These are phyloP conservation scores for Oceanites oceanicus DNA, from an alignment of 2,113 vertebrate genomes.

Conservation along the genomic window DNA sequence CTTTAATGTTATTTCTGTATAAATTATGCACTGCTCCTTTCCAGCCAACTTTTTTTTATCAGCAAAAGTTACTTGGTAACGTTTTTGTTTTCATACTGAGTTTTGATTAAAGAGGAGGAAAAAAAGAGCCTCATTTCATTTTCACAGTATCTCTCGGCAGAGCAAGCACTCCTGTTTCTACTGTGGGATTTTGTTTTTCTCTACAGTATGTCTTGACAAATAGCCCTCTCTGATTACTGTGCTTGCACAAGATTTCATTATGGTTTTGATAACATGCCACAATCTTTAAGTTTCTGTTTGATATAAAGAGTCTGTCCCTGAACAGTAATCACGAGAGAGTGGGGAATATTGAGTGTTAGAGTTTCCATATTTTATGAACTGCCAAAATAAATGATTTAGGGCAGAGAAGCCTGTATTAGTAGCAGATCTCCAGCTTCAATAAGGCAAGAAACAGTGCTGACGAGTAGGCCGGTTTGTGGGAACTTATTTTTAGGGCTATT, in stretches of 20 bases:
- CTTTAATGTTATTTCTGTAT: conserved; percentile 55
- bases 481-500: conserved; percentile 46
- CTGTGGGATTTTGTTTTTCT: conserved; percentile 70
- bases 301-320: conserved; percentile 64
- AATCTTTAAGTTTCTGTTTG: conserved; percentile 65
- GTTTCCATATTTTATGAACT: conserved; percentile 69
- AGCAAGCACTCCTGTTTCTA: conserved; percentile 57
- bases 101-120: conserved; percentile 60
- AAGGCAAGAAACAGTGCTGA: conserved; percentile 42
- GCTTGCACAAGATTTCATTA: conserved; percentile 68
- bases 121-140: conserved; percentile 51
- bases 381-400: conserved; percentile 70
- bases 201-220: conserved; percentile 66
- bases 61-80: conserved; percentile 49
- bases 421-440: conserved; percentile 63
- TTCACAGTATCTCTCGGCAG: conserved; percentile 51
- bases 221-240: conserved; percentile 66
- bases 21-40: conserved; percentile 34
- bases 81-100: conserved; percentile 59
- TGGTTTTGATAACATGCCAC: conserved; percentile 73
- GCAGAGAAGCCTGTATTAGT: conserved; percentile 49
- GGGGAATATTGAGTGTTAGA: conserved; percentile 68
- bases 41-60: conserved; percentile 39
- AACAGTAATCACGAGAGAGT: conserved; percentile 47
- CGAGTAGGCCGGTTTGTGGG: conserved; percentile 27